phyloP scores from a whole-genome alignment of 2,888 invertebrate genomes.

The Notocelia uddmanniana region DNA sequence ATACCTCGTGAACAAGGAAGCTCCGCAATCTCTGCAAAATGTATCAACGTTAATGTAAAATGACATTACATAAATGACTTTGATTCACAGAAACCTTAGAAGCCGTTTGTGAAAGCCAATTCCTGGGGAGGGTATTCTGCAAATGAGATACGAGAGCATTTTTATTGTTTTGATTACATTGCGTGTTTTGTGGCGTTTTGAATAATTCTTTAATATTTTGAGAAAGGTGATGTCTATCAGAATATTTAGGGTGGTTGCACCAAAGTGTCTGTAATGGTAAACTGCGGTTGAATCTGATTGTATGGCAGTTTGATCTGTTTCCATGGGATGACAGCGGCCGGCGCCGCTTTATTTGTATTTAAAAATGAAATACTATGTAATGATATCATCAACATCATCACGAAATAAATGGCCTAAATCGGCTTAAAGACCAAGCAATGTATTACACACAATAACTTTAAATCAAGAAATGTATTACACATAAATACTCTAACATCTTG shows the following conservation, averaged over 20 bases:
- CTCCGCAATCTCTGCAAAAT: conserved; percentile 17
- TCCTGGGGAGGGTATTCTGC: neutral
- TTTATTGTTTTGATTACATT: conserved; percentile 18
- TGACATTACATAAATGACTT: conserved; percentile 41
- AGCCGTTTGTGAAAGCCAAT: conserved; percentile 35
- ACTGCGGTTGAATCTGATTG: too few relatives aligned
- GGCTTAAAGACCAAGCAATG: too few relatives aligned
- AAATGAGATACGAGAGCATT: neutral
- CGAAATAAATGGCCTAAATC: too few relatives aligned
- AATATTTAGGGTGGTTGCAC: too few relatives aligned
- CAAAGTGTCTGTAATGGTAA: too few relatives aligned
- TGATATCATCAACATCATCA: too few relatives aligned
- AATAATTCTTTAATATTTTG: neutral
- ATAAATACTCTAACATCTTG: neutral
- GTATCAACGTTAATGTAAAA: conserved; percentile 37
- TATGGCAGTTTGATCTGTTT: neutral
- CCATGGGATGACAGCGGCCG: too few relatives aligned
- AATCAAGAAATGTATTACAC: conserved; percentile 18
- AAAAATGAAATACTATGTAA: too few relatives aligned
- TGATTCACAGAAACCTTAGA: conserved; percentile 40
- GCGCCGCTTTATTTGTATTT: too few relatives aligned
- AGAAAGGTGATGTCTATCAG: too few relatives aligned
- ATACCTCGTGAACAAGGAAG: conserved; percentile 22
- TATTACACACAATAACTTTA: too few relatives aligned
- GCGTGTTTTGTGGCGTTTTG: neutral